These are phyloP conservation scores for Tetragonula clypearis DNA, from an alignment of 1,140 invertebrate species.

Conservation along the genomic window DNA sequence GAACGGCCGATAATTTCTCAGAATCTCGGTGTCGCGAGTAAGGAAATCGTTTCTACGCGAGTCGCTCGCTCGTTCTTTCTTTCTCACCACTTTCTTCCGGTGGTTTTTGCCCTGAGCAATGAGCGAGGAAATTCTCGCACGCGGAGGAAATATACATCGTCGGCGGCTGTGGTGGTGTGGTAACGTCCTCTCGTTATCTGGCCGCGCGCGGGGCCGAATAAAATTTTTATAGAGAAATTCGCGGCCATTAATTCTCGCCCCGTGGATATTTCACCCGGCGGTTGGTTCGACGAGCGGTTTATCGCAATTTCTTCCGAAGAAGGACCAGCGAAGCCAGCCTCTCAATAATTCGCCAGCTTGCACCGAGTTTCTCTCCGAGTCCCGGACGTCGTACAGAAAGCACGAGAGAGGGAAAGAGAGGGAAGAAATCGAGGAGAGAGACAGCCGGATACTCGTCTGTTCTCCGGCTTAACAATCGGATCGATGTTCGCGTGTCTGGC, in stretches of 20 bases:
- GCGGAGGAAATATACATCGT: neutral
- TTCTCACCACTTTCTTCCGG: no score
- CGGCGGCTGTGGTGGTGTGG: no score
- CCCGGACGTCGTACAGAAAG: no score
- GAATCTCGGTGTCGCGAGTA: neutral
- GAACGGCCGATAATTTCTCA: conserved; percentile 8
- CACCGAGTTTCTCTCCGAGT: neutral
- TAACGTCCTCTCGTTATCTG: neutral
- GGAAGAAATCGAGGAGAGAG: neutral
- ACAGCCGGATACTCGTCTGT: neutral
- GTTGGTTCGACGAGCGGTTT: neutral
- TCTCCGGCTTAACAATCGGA: conserved; percentile 12
- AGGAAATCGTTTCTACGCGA: neutral
- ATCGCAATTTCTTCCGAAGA: conserved; percentile 12
- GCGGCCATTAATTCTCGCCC: conserved; percentile 22
- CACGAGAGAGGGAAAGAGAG: neutral
- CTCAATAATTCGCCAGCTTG: conserved; percentile 30
- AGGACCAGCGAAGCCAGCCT: neutral
- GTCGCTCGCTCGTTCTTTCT: no score
- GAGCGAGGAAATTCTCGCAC: neutral
- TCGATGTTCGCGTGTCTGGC: neutral
- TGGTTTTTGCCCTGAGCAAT: neutral
- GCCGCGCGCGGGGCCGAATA: neutral
- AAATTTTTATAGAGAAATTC: conserved; percentile 40
- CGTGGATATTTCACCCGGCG: conserved; percentile 27